Percentiles rank a stretch among this genome's conserved stretches.
phyloP scores from a whole-genome alignment of 2,113 vertebrate genomes.

The Osmerus eperlanus region DNA sequence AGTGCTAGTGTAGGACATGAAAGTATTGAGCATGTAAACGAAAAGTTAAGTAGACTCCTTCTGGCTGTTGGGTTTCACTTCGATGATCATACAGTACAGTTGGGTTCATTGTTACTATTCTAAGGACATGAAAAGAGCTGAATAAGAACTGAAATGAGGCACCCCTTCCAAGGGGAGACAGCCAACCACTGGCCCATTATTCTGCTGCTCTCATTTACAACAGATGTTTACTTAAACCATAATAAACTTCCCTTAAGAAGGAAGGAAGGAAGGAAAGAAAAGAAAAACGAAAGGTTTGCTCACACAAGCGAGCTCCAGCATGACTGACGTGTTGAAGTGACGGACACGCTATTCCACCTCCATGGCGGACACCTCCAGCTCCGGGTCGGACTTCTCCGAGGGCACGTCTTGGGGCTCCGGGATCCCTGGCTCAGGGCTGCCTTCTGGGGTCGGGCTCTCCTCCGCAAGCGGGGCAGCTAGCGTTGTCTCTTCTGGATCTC shows the following conservation, averaged over 20 bases:
- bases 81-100: constrained; percentile 6
- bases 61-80: constrained; percentile 19
- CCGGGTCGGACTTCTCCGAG: constrained; percentile 62
- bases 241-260: constrained; percentile 15
- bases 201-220: constrained; percentile 16
- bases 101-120: constrained; percentile 18
- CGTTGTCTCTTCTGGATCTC: constrained; percentile 46
- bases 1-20: constrained; percentile 1
- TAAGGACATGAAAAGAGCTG: constrained; percentile 9
- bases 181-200: constrained; percentile 17
- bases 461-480: constrained; percentile 35
- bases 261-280: not conserved
- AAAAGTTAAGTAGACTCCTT: not conserved
- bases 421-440: constrained; percentile 56
- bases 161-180: constrained; percentile 31
- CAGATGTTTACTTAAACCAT: constrained; percentile 19
- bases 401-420: constrained; percentile 54
- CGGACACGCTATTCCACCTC: constrained; percentile 77
- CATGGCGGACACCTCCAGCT: constrained; percentile 79
- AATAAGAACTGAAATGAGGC: constrained; percentile 32
- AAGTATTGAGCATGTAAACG: constrained; percentile 16
- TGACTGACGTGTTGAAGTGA: constrained; percentile 15
- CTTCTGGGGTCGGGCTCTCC: constrained; percentile 36
- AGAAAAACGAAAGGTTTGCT: constrained; percentile 23
- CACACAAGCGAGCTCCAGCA: constrained; percentile 11